Base-by-base conservation (phyloP, 1,140 invertebrate genomes). In the Drosophila equinoxialis region DNA sequence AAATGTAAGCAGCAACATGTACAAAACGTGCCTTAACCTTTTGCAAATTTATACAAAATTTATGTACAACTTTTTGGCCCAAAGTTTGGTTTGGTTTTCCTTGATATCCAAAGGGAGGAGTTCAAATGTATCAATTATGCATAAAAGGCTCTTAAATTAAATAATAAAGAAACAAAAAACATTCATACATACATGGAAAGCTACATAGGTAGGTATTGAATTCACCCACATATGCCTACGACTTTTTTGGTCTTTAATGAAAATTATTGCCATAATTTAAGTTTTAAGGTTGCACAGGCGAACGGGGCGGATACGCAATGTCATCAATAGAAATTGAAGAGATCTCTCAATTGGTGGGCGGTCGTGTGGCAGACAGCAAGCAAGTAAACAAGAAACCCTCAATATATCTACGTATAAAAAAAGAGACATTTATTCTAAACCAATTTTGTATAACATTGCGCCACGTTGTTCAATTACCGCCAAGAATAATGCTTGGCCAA, bases 391-490 rank as follows among this genome's bases (percentile, higher is more conserved):
- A 48, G 3, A 17, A 51, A 51, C 20, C 45, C 45, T 51, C 45
- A 51, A 51, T 51, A 48, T 11, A 42, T 3, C 0, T 17, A 17
- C 1, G 0, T 17, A n/a, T 20, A 48, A 48, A 51, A 51, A 51
- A 23, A 8, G 20, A 65, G 77, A 77, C 81, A 84, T 81, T 85
- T 86, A 74, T 85, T 81, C 65, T 86, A 78, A 85, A 74, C 74
- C 71, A 78, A 86, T 80, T 77, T 72, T 45, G 67, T 84, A 62
- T 77, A 82, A 74, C 67, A 82, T 68, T 74, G 79, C 67, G 78
- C 75, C 79, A 82, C 81, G 81, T 78, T 85, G 81, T 86, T 86
- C 81, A 85, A 85, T 85, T 85, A 86, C 82, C 74, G 81, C 81
- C 78, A 81, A 85, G 81, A 85, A 81, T 78, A 85, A 85, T 85